Evolutionary conservation across 2,797 vertebrate genomes (phyloP).

Genomic region (Yasuhikotakia modesta): DNA sequence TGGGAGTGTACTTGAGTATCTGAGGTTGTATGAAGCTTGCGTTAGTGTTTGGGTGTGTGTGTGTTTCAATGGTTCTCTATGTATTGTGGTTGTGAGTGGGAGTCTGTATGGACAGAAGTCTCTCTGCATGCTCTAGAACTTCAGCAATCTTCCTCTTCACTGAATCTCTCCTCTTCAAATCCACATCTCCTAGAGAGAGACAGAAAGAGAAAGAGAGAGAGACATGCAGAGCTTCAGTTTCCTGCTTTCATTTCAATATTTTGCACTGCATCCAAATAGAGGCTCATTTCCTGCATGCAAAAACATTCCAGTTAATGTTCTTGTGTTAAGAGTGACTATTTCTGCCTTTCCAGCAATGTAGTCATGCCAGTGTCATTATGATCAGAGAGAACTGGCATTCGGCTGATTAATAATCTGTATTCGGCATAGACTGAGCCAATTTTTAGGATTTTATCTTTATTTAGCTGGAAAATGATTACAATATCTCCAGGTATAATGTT

Average conservation of each 20-base stretch:
- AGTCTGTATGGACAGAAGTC: constrained; percentile 74
- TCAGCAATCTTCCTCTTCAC: constrained; percentile 83
- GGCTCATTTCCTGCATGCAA: neutral
- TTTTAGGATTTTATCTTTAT: neutral
- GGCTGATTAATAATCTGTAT: constrained; percentile 9
- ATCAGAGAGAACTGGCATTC: constrained; percentile 7
- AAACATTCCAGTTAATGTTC: neutral
- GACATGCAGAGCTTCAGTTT: neutral
- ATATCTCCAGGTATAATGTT: neutral
- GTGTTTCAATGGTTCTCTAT: constrained; percentile 30
- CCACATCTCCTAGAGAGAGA: constrained; percentile 76
- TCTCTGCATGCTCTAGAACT: constrained; percentile 84
- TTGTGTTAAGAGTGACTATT: constrained; percentile 19
- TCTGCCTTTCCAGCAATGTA: constrained; percentile 8
- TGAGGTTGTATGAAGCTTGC: constrained; percentile 26
- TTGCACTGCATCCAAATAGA: constrained; percentile 32
- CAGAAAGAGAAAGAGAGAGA: constrained; percentile 12
- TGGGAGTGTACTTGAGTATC: constrained; percentile 37
- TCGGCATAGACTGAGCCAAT: neutral
- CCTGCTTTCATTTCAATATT: neutral
- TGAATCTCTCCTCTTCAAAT: constrained; percentile 75
- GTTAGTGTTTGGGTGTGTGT: constrained; percentile 29
- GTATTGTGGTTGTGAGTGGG: constrained; percentile 60
- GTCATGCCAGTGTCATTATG: constrained; percentile 18
- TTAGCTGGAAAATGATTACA: neutral